These are phyloP conservation scores for Callipepla squamata DNA, from an alignment of 2,113 vertebrate species.

Conservation along the genomic window DNA sequence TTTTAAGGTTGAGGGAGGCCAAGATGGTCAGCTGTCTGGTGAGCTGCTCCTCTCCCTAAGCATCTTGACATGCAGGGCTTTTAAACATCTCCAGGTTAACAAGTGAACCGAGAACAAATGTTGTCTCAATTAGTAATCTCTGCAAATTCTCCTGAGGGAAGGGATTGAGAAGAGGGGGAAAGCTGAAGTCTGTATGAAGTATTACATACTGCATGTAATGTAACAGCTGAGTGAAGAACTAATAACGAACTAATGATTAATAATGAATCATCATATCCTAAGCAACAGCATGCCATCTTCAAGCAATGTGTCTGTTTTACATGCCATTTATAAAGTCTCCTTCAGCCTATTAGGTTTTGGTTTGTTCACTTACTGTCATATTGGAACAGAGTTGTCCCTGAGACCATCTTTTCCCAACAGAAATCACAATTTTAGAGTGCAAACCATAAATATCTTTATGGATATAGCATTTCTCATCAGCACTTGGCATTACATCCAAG, in stretches of 20 bases:
- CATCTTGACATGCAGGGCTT: background rate
- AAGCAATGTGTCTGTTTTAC: background rate
- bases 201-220: background rate
- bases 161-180: background rate
- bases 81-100: background rate
- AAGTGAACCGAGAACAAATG: background rate
- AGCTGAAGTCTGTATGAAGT: background rate
- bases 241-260: background rate
- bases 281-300: background rate
- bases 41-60: background rate
- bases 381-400: background rate
- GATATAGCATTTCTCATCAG: background rate
- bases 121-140: background rate
- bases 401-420: background rate
- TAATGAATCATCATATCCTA: background rate
- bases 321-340: background rate
- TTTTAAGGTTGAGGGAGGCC: background rate
- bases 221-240: background rate
- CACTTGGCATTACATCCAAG: slow-evolving; percentile 26
- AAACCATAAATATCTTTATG: background rate
- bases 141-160: background rate
- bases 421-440: background rate
- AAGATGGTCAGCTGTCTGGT: background rate
- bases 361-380: background rate
- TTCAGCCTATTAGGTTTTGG: background rate